phyloP scores from a whole-genome alignment of 35 echinoderm and acorn worm genomes.

The Lytechinus variegatus region DNA sequence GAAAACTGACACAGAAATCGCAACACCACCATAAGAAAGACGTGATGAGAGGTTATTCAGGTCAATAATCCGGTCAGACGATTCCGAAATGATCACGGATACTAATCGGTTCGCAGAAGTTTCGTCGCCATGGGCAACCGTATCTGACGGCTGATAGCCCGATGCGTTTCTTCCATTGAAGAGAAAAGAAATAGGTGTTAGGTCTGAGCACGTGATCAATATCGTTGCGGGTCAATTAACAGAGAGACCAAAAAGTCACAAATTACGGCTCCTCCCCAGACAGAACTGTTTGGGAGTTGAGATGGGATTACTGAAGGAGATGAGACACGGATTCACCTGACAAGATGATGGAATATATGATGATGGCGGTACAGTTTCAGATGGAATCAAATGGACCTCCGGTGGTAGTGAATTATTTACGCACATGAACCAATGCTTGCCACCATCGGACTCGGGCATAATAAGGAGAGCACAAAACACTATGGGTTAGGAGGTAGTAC shows the following conservation, averaged over 20 bases:
- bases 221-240: background rate
- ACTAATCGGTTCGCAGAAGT: background rate
- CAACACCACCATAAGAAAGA: background rate
- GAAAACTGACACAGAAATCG: background rate
- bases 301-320: background rate
- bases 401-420: background rate
- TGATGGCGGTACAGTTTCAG: background rate
- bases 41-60: background rate
- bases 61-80: background rate
- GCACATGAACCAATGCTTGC: background rate
- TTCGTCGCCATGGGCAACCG: slow-evolving; percentile 6
- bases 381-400: background rate
- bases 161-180: background rate
- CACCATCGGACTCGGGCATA: background rate
- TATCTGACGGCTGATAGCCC: background rate
- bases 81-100: background rate
- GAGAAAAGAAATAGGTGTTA: background rate
- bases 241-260: background rate
- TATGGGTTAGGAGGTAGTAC: too few relatives aligned
- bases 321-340: background rate
- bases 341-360: background rate
- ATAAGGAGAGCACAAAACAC: background rate
- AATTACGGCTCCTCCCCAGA: background rate
- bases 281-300: background rate
- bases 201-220: background rate